Percentiles rank a stretch among this genome's conserved stretches.
Evolutionary conservation across 2,888 invertebrate species (phyloP).

Genomic region (Alviniconcha strummeri): DNA sequence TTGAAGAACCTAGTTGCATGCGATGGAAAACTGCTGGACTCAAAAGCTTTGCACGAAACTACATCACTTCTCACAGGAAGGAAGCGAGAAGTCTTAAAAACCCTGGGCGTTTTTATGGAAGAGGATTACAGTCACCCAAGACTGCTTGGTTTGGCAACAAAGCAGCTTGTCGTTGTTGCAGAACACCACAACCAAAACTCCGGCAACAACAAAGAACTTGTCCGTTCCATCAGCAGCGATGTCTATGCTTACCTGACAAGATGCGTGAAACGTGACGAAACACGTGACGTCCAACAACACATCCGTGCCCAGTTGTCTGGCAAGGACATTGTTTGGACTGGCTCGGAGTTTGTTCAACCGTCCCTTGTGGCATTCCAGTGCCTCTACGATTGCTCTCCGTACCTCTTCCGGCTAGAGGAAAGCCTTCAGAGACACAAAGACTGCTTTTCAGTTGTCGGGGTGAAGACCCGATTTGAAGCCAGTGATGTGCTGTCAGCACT

Average conservation of each 20-base stretch:
- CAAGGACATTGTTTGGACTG: slow-evolving; percentile 13
- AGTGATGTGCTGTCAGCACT: neutral
- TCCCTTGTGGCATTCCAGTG: neutral
- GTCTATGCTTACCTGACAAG: slow-evolving; percentile 4
- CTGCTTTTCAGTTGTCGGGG: slow-evolving; percentile 8
- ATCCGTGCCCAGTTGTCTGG: neutral
- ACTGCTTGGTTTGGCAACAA: neutral
- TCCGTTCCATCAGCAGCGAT: neutral
- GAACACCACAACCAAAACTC: neutral
- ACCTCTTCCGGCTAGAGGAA: slow-evolving; percentile 26
- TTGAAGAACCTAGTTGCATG: slow-evolving; percentile 24
- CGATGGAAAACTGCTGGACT: slow-evolving; percentile 21
- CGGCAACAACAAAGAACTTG: neutral
- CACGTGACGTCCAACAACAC: neutral
- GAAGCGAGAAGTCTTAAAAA: neutral
- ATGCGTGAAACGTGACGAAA: neutral
- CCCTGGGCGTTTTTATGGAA: neutral
- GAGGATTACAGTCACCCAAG: neutral
- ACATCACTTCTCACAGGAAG: neutral
- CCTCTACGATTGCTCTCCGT: slow-evolving; percentile 35
- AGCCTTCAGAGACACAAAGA: neutral
- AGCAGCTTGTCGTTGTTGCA: neutral
- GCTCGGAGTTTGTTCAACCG: slow-evolving; percentile 2
- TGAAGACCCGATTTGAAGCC: neutral
- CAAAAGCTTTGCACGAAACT: neutral